Base-by-base conservation (phyloP, 2,888 invertebrate species). In the Ichneumoninae sp. region DNA sequence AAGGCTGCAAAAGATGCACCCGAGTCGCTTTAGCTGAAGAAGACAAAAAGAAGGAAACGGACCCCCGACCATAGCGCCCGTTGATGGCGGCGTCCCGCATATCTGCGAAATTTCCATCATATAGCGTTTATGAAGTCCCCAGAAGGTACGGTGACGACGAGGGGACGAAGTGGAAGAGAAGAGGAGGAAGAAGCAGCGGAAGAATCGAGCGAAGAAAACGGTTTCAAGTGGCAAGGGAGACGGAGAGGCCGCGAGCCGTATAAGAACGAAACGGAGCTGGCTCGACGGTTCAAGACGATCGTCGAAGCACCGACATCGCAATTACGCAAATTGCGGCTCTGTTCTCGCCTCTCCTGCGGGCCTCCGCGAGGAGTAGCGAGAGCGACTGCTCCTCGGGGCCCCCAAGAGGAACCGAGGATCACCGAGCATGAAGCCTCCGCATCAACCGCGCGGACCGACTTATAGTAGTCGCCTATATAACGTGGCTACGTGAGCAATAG, bases 321-420 rank as follows among this genome's bases (percentile, higher is more conserved):
- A 92, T 92, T 92, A 92, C 92, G 92, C 91, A 92, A 92, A 92
- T 92, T 92, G 91, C 91, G 89, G 91, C 89, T 91, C 91, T 90
- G 92, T 92, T 92, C 92, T 92, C 91, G 91, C 92, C 91, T 91
- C 87, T 85, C 88, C 89, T 88, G 83, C 88, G 89, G 90, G 90
- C 89, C 89, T 85, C 77, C 80, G 74, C 86, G 54, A 85, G 44
- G 83, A 88, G 86, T 83, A 83, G 50, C 60, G 68, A 68, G 69
- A 83, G 82, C 71, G 33, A 16, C 44, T 22, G 5, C 60, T 22
- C 19, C 54, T 68, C 22, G 8, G 40, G 66, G 26, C 33, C 66
- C 19, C 66, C 63, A n/a, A 7, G 19, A n/a, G 65, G 52, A 75
- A 65, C 65, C 65, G 26, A 40, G 52, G 36, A 75, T 36, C 75